A percentile compares a stretch with the other conserved stretches of the same genome.
These are phyloP conservation scores for Anastrepha ludens DNA, from an alignment of 1,140 invertebrate genomes.

Conservation along the genomic window DNA sequence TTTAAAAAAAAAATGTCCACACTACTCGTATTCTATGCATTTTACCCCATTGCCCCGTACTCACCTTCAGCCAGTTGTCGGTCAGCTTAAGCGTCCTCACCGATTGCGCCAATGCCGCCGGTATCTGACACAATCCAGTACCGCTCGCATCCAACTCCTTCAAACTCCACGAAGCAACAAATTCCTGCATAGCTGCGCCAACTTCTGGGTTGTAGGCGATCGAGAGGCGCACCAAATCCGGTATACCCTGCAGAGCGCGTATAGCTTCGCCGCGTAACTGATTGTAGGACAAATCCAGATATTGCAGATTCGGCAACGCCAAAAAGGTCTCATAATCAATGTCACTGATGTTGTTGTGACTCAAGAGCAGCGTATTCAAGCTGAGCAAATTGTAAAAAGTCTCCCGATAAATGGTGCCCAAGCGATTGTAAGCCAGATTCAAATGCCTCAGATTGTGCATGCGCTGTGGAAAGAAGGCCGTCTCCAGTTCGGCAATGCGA, in stretches of 20 bases:
- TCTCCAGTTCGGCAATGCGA: constrained; percentile 71
- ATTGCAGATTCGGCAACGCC: constrained; percentile 83
- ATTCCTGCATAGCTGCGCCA: constrained; percentile 74
- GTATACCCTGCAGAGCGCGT: constrained; percentile 83
- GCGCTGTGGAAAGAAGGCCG: constrained; percentile 65
- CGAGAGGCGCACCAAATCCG: constrained; percentile 84
- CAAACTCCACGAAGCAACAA: constrained; percentile 75
- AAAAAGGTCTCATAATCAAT: constrained; percentile 77
- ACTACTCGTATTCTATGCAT: too few relatives aligned
- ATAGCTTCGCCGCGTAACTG: constrained; percentile 81
- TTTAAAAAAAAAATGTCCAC: too few relatives aligned
- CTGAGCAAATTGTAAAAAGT: constrained; percentile 69
- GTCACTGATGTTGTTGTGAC: constrained; percentile 76
- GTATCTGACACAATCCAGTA: constrained; percentile 86
- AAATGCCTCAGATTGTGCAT: constrained; percentile 75
- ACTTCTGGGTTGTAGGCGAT: constrained; percentile 83
- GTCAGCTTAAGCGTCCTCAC: constrained; percentile 86
- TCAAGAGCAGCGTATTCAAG: constrained; percentile 76
- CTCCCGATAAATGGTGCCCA: constrained; percentile 71
- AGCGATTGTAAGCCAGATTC: constrained; percentile 78
- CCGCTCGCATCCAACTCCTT: constrained; percentile 79
- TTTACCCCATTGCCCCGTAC: background rate
- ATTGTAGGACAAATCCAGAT: constrained; percentile 88
- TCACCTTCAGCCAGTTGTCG: constrained; percentile 79
- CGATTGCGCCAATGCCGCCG: constrained; percentile 88